phyloP scores from a whole-genome alignment of 2,113 vertebrate species.

The Panurus biarmicus region DNA sequence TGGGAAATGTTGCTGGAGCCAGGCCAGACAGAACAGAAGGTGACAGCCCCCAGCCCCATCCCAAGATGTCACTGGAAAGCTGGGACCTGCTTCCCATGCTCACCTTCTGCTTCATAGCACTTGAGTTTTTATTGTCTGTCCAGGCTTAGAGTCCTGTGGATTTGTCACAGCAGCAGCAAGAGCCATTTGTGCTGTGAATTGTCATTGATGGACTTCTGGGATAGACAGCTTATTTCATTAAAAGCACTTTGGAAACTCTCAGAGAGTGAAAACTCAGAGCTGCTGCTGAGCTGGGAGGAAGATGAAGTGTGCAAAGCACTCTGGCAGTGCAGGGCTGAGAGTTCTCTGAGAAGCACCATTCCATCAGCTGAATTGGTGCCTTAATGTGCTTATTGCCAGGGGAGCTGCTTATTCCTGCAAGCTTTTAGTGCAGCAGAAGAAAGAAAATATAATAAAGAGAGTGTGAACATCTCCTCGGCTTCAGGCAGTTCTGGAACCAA shows the following conservation, averaged over 20 bases:
- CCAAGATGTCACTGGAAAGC: background rate
- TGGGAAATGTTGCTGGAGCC: background rate
- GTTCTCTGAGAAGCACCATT: background rate
- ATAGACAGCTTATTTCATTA: background rate
- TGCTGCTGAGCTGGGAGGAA: slow-evolving; percentile 1
- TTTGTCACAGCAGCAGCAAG: background rate
- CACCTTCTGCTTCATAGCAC: background rate
- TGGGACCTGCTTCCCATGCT: background rate
- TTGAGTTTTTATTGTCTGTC: background rate
- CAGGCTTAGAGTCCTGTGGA: background rate
- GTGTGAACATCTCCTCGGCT: background rate
- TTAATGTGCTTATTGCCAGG: slow-evolving; percentile 25
- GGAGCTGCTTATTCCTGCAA: slow-evolving; percentile 1
- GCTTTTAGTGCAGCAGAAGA: background rate
- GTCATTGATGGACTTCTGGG: background rate
- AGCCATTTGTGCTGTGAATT: background rate
- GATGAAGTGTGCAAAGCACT: background rate
- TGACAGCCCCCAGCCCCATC: background rate
- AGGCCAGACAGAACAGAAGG: background rate
- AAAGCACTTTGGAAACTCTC: slow-evolving; percentile 2
- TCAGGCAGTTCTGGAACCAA: background rate
- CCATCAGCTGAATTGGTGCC: slow-evolving; percentile 8
- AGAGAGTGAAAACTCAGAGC: background rate
- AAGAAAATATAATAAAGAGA: background rate
- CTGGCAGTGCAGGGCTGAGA: background rate